Evolutionary conservation across 1,140 invertebrate species (phyloP), one percentile per base, ranked within the genome.

Genomic region (Chironomus tepperi): DNA sequence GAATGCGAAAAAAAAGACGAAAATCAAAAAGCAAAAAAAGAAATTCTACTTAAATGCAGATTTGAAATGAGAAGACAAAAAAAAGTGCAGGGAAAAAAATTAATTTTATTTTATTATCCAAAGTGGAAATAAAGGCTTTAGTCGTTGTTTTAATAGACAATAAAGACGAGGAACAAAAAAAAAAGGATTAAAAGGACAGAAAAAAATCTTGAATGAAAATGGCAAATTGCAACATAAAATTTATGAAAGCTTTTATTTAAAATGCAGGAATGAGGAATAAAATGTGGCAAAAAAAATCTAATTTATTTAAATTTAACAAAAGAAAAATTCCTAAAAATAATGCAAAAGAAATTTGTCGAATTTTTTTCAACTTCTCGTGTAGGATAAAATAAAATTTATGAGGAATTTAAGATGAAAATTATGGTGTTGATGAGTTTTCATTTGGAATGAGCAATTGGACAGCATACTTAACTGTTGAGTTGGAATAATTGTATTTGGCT

Each of bases 101-200:
- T 12, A 57, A 57, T 57, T 57, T 57, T 57, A n/a, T 57, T 57
- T n/a, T 15, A n/a, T 57, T 57, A 57, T 57, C 12, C 5, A 47
- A 57, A 57, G 47, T 57, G 47, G 47, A n/a, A 57, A 57, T n/a
- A 47, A 57, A 57, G 47, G 47, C 47, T 57, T 57, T 57, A 57
- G 47, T 57, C 47, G 12, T 57, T 57, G 5, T 57, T 57, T 57
- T 57, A n/a, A 57, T 57, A 57, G 47, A 57, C 47, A 57, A 57
- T 57, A 57, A 57, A 57, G 47, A 15, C 3, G 15, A 57, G 12
- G 47, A n/a, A n/a, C 12, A 57, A 47, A 57, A 57, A 57, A 57
- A 57, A 57, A n/a, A n/a, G n/a, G n/a, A 57, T 57, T n/a, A 57
- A 57, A 57, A 10, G n/a, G 47, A n/a, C 47, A 57, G 12, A n/a